phyloP scores from a whole-genome alignment of 1,140 invertebrate genomes.

The Drosophila nebulosa region DNA sequence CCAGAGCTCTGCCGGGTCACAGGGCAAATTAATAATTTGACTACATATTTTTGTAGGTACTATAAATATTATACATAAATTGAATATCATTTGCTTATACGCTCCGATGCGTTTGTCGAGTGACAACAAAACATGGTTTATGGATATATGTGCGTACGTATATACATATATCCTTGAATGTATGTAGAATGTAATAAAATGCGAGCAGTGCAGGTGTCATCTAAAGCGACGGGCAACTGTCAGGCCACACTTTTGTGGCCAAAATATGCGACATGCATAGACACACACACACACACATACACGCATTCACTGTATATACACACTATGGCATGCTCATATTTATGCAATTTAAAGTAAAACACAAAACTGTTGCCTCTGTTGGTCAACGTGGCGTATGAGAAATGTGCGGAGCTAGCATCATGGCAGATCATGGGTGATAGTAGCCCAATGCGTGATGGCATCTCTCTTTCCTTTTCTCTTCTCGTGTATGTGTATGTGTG shows the following conservation, averaged over 20 bases:
- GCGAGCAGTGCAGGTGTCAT: conserved; percentile 73
- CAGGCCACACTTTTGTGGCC: conserved; percentile 70
- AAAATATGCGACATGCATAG: conserved; percentile 58
- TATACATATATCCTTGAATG: background rate
- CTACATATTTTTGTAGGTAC: background rate
- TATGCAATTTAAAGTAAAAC: conserved; percentile 79
- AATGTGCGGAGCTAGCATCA: conserved; percentile 41
- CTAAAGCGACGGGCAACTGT: conserved; percentile 58
- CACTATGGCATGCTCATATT: conserved; percentile 53
- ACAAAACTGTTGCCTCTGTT: conserved; percentile 66
- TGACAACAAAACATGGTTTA: conserved; percentile 43
- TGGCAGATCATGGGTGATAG: background rate
- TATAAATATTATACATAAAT: conserved; percentile 55
- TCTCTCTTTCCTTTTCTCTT: conserved; percentile 23
- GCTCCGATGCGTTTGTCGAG: conserved; percentile 66
- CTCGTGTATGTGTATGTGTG: background rate
- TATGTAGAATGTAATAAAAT: conserved; percentile 70
- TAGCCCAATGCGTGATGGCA: conserved; percentile 33
- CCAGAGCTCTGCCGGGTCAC: background rate
- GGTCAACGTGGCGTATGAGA: conserved; percentile 72
- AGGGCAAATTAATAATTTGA: background rate
- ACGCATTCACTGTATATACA: conserved; percentile 2
- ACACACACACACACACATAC: conserved; percentile 20
- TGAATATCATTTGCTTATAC: conserved; percentile 77
- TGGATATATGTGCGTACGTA: background rate